These are phyloP conservation scores for Arion vulgaris DNA, from an alignment of 1,140 invertebrate genomes.

Conservation along the genomic window DNA sequence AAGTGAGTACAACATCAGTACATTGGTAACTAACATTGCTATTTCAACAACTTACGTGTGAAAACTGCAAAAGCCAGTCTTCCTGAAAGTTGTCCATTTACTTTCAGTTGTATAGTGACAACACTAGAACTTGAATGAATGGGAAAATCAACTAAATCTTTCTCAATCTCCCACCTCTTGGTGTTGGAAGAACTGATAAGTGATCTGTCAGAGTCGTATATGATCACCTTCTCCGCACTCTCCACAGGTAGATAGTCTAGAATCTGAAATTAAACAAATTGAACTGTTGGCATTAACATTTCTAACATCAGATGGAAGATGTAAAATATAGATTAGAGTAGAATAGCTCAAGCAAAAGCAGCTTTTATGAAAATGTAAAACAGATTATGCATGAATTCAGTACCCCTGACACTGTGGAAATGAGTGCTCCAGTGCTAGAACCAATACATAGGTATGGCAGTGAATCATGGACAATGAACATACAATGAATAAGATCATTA, in stretches of 20 bases:
- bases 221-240: constrained; percentile 63
- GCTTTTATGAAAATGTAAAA: no score
- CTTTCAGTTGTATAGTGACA: constrained; percentile 60
- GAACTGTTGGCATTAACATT: not conserved
- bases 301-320: no score
- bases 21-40: no score
- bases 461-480: no score
- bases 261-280: constrained; percentile 47
- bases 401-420: no score
- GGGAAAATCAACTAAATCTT: constrained; percentile 71
- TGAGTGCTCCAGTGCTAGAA: no score
- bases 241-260: constrained; percentile 70
- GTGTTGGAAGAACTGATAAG: constrained; percentile 32
- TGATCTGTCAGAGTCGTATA: constrained; percentile 55
- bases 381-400: no score
- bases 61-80: constrained; percentile 66
- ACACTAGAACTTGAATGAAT: constrained; percentile 52
- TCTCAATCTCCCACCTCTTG: constrained; percentile 64
- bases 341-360: no score
- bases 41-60: constrained; percentile 63
- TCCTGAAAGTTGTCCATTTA: constrained; percentile 62
- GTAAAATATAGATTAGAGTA: no score
- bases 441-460: no score
- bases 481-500: no score
- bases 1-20: no score